Evolutionary conservation across 2,888 invertebrate genomes (phyloP), one percentile per base, ranked within the genome.

Genomic region (Ecdyonurus torrentis): DNA sequence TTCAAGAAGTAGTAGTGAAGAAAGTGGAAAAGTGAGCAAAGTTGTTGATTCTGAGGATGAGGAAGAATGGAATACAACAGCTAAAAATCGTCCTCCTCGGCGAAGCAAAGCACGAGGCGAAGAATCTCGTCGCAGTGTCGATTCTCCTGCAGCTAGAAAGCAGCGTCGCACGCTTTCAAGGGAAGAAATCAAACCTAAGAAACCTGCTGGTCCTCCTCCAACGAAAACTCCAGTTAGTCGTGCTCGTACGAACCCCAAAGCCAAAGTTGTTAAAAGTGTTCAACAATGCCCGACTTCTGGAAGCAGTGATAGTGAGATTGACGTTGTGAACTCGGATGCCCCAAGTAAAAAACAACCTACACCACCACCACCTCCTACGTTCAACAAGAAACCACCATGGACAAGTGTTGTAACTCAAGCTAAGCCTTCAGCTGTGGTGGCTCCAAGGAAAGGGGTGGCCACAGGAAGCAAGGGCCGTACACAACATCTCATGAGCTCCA

Each of bases 401-500:
- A 18, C 7, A n/a, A 22, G 19, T 20, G 24, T 24, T 23, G 61
- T 19, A 19, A 55, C 60, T 15, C n/a, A 19, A 15, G 2, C 23
- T 3, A 62, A 62, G 59, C 58, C 58, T 18, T 23, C 58, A 10
- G 25, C 20, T 20, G n/a, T 24, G 25, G 62, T 15, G 2, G 59
- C 22, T 15, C 58, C 62, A 18, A 23, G 58, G 18, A 23, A n/a
- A n/a, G 61, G 53, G 2, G n/a, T n/a, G n/a, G 22, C 10, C 3
- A 24, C 25, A 7, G 20, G 62, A 5, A 23, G 59, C 25, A 62
- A 62, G 20, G 25, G 59, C 18, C 18, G 24, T 19, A 37, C 25
- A 0, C 1, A 23, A 7, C 50, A 25, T 7, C 22, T 50, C 2
- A 50, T 20, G 2, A 73, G 75, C 52, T 76, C 75, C 67, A 65